Percentiles rank a stretch among this genome's conserved stretches.
These are phyloP conservation scores for Typhlomys cinereus DNA, from an alignment of 2,113 vertebrate species.

Conservation along the genomic window DNA sequence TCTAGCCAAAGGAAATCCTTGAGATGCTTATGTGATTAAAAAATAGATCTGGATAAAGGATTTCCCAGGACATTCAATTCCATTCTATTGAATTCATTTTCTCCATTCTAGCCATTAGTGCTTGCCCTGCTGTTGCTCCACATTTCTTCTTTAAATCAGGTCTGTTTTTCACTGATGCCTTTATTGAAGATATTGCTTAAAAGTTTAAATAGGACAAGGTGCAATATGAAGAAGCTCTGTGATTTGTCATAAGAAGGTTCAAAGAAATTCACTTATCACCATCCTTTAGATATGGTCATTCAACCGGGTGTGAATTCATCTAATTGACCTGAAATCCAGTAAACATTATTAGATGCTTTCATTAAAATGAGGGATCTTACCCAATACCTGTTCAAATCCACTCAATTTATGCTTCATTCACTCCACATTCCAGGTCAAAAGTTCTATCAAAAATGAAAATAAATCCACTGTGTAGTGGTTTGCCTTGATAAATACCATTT, in stretches of 20 bases:
- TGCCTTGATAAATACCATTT: background rate
- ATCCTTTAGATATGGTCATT: background rate
- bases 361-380: background rate
- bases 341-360: background rate
- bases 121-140: background rate
- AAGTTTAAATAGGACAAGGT: background rate
- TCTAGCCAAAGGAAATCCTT: constrained; percentile 57
- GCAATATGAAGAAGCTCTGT: background rate
- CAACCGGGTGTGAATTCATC: background rate
- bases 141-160: background rate
- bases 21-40: background rate
- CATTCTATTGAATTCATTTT: constrained; percentile 29
- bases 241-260: background rate
- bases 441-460: background rate
- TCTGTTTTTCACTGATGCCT: background rate
- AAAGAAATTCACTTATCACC: constrained; percentile 6
- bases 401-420: background rate
- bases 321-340: constrained; percentile 21
- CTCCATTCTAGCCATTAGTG: background rate
- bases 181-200: constrained; percentile 13
- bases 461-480: background rate
- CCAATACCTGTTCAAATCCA: background rate
- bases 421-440: background rate
- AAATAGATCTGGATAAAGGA: constrained; percentile 28
- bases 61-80: constrained; percentile 38